These are phyloP conservation scores for Polylopha cassiicola DNA, from an alignment of 2,888 invertebrate species.

Conservation along the genomic window DNA sequence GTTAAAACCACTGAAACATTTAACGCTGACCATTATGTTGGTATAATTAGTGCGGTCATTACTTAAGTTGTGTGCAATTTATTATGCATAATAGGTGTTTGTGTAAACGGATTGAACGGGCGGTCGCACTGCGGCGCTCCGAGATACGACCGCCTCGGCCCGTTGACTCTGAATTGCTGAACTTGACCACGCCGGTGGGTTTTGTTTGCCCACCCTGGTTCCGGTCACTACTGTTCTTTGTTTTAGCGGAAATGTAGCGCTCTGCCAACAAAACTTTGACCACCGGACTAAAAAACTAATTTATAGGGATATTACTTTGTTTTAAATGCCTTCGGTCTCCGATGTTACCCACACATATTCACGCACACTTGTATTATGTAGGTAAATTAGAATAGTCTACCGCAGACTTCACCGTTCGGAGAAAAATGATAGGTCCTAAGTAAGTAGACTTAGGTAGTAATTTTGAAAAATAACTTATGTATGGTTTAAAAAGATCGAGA, in stretches of 20 bases:
- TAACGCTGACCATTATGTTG: slow-evolving; percentile 8
- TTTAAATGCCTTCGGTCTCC: too few species aligned
- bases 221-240: slow-evolving; percentile 39
- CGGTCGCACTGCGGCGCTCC: slow-evolving; percentile 46
- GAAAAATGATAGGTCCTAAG: too few species aligned
- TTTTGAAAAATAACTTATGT: too few species aligned
- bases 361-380: too few species aligned
- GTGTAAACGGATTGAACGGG: slow-evolving; percentile 51
- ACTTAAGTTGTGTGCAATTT: slow-evolving; percentile 56
- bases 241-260: slow-evolving; percentile 32
- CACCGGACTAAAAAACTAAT: slow-evolving; percentile 23
- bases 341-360: too few species aligned
- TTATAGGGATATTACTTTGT: too few species aligned
- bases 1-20: slow-evolving; percentile 12
- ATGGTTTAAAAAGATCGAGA: too few species aligned
- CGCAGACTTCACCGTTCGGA: too few species aligned
- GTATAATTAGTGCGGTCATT: slow-evolving; percentile 31
- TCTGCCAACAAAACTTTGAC: slow-evolving; percentile 26
- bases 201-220: slow-evolving; percentile 40
- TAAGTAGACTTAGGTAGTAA: too few species aligned
- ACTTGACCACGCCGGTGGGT: slow-evolving; percentile 51
- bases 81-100: slow-evolving; percentile 63
- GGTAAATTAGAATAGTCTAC: too few species aligned
- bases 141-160: slow-evolving; percentile 44
- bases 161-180: slow-evolving; percentile 52